Evolutionary conservation across 2,888 invertebrate species (phyloP), one percentile per base, ranked within the genome.

Genomic region (Ichneumoninae sp.): DNA sequence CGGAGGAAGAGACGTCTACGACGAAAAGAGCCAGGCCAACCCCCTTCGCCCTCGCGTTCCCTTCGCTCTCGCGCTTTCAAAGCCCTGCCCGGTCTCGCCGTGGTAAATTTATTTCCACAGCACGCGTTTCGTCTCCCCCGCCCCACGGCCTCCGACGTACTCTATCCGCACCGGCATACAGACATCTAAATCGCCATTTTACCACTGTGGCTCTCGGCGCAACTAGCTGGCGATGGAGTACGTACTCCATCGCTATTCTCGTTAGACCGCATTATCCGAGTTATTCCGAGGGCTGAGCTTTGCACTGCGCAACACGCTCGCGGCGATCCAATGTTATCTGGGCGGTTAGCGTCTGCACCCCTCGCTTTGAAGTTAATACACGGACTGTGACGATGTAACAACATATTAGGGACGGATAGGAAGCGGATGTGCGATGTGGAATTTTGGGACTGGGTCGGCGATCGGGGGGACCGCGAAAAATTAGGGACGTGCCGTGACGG

Each of bases 31-130:
- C 54, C 22, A 36, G 73, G 73, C 66, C 65, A 81, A 78, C 65
- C 71, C 79, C 30, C 70, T 44, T 3, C 3, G 26, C 26, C 26
- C 26, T 26, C 26, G 26, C 44, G 63, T 30, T 50, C 71, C 47
- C 5, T 16, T 66, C 44, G 54, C 63, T 30, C 69, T 40, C 81
- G 60, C 54, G 60, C 63, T 75, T 76, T 82, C 79, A 79, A 85
- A 85, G 85, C 82, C 80, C 76, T 82, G 73, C 85, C 68, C 60
- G 75, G 76, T 76, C 82, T 80, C 65, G 44, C 70, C 77, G 76
- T 76, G 85, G 81, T 82, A 85, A 85, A 85, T 85, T 85, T 85
- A 85, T 85, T 85, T 85, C 68, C 85, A 63, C 71, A 50, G 82
- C 79, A 82, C 76, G 81, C 71, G 70, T 66, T 75, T 40, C 77